A percentile compares a stretch with the other conserved stretches of the same genome.
These are phyloP conservation scores for Trichopoda pennipes DNA, from an alignment of 2,888 invertebrate species.

Conservation along the genomic window DNA sequence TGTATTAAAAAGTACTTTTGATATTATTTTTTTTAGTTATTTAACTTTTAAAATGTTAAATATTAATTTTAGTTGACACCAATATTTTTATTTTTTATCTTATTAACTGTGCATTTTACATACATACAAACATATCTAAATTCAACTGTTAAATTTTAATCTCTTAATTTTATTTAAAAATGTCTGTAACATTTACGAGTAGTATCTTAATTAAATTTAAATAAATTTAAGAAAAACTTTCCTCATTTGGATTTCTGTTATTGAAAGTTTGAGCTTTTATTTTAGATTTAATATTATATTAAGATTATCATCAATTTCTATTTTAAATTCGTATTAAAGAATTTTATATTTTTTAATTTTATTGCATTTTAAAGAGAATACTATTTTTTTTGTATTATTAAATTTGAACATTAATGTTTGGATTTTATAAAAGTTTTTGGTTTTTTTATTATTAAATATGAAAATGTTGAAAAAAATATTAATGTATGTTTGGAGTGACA, in stretches of 20 bases:
- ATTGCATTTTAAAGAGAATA: constrained; percentile 34
- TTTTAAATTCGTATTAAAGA: constrained; percentile 66
- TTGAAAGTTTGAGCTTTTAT: constrained; percentile 30
- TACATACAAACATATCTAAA: constrained; percentile 60
- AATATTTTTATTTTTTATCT: constrained; percentile 46
- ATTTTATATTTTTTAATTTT: constrained; percentile 33
- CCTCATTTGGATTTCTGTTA: constrained; percentile 32
- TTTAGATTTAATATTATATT: constrained; percentile 23
- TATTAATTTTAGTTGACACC: constrained; percentile 56
- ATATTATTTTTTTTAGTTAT: constrained; percentile 17
- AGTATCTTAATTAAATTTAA: constrained; percentile 9
- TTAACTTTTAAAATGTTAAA: background rate
- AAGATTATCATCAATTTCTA: constrained; percentile 67
- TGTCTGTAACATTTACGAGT: constrained; percentile 36
- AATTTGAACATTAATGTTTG: constrained; percentile 49
- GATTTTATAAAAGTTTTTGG: background rate
- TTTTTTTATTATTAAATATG: background rate
- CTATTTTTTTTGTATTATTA: constrained; percentile 32
- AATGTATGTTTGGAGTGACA: no score
- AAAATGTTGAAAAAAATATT: background rate
- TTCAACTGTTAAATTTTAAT: constrained; percentile 9
- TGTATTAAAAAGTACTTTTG: constrained; percentile 3
- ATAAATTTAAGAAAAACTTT: constrained; percentile 52
- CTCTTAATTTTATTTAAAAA: constrained; percentile 12
- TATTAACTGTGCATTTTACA: constrained; percentile 59